These are phyloP conservation scores for Macaca nemestrina DNA, from an alignment of 2,113 vertebrate genomes.

Conservation along the genomic window DNA sequence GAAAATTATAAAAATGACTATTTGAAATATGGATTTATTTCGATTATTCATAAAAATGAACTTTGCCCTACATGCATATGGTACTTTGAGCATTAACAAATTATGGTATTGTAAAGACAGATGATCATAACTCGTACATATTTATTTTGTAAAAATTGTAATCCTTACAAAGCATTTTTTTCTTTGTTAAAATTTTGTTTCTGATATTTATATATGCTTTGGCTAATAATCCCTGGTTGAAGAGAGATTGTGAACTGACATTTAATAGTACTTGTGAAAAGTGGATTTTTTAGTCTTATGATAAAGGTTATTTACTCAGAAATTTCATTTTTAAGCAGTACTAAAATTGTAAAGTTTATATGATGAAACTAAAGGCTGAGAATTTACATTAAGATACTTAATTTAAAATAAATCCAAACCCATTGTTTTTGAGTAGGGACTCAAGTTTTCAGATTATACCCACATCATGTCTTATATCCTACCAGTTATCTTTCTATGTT, in stretches of 20 bases:
- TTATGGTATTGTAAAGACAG: background rate
- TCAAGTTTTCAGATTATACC: background rate
- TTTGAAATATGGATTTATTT: background rate
- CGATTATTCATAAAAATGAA: background rate
- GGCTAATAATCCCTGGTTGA: background rate
- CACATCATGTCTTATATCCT: background rate
- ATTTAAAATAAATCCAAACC: background rate
- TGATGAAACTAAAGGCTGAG: background rate
- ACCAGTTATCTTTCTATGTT: background rate
- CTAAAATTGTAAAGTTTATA: background rate
- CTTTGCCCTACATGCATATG: background rate
- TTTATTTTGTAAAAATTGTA: background rate
- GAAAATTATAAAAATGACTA: background rate
- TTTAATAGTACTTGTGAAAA: background rate
- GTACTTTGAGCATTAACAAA: background rate
- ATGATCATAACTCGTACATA: background rate
- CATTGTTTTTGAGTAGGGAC: background rate
- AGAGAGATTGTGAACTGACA: background rate
- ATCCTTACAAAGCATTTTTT: background rate
- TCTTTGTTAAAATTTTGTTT: background rate
- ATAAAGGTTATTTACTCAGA: background rate
- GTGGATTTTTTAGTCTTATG: background rate
- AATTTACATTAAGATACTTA: background rate
- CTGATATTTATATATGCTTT: background rate
- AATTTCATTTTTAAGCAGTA: background rate